phyloP scores from a whole-genome alignment of 2,797 vertebrate genomes.

The Pelodytes ibericus region DNA sequence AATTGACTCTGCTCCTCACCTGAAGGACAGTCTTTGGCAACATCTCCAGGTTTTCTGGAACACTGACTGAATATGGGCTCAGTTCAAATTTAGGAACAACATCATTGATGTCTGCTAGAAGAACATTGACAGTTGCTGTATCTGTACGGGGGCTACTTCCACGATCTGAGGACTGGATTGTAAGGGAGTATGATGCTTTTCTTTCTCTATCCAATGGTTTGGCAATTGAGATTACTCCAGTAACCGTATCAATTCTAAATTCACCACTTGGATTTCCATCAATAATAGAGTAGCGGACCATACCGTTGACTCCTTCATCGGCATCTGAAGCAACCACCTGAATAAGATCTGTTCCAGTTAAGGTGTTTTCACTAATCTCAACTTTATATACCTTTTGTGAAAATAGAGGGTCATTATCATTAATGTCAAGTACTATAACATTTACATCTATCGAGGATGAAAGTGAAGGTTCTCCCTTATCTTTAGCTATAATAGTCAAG shows the following conservation, averaged over 20 bases:
- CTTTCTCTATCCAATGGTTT: slow-evolving; percentile 89
- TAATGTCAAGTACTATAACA: slow-evolving; percentile 88
- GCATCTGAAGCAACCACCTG: slow-evolving; percentile 85
- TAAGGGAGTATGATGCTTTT: slow-evolving; percentile 76
- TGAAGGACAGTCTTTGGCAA: slow-evolving; percentile 88
- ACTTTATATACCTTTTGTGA: slow-evolving; percentile 85
- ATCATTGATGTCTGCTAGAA: slow-evolving; percentile 90
- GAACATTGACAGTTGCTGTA: slow-evolving; percentile 79
- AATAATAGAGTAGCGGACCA: slow-evolving; percentile 86
- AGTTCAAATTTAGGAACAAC: slow-evolving; percentile 87
- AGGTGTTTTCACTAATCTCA: slow-evolving; percentile 84
- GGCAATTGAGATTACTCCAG: slow-evolving; percentile 87
- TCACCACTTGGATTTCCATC: slow-evolving; percentile 76
- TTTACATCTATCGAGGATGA: slow-evolving; percentile 86
- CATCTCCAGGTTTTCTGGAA: slow-evolving; percentile 83
- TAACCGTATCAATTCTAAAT: slow-evolving; percentile 92
- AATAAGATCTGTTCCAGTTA: slow-evolving; percentile 87
- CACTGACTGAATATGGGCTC: slow-evolving; percentile 86
- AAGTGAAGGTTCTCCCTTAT: slow-evolving; percentile 89
- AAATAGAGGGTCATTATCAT: slow-evolving; percentile 92
- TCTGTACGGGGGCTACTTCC: slow-evolving; percentile 88
- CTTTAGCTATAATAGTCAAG: slow-evolving; percentile 86
- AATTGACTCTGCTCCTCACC: slow-evolving; percentile 74
- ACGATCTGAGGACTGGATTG: slow-evolving; percentile 86
- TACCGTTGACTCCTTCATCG: slow-evolving; percentile 91